phyloP scores from a whole-genome alignment of 2,113 vertebrate genomes.

The Pelodiscus sinensis region DNA sequence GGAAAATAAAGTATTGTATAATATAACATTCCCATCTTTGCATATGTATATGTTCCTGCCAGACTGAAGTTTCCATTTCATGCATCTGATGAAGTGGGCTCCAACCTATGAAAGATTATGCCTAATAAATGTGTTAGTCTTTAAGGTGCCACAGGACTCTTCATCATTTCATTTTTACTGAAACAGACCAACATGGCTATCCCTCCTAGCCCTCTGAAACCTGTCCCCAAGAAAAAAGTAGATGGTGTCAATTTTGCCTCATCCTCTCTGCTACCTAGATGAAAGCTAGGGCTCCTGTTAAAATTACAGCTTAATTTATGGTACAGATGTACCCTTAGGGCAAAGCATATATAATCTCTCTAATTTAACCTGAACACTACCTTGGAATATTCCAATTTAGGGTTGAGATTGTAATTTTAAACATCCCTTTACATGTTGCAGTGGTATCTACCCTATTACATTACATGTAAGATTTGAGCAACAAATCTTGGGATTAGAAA shows the following conservation, averaged over 20 bases:
- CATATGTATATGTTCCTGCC: no score
- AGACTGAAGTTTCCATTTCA: no score
- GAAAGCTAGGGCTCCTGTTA: neutral
- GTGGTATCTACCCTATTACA: neutral
- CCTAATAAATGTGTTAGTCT: no score
- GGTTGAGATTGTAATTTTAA: neutral
- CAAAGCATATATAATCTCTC: neutral
- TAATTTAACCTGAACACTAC: neutral
- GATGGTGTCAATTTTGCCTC: neutral
- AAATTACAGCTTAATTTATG: neutral
- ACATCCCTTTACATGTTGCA: neutral
- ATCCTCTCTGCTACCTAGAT: neutral
- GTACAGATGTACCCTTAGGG: neutral
- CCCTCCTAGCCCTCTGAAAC: no score
- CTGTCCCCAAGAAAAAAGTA: no score
- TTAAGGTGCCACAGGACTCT: no score
- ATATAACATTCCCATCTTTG: no score
- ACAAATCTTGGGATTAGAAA: neutral
- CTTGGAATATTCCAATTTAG: neutral
- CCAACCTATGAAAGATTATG: no score
- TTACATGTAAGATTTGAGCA: neutral
- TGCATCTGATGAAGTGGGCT: no score
- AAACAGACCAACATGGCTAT: no score
- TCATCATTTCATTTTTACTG: no score
- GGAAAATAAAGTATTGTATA: neutral